Percentiles rank a stretch among this genome's conserved stretches.
Evolutionary conservation across 2,797 vertebrate species (phyloP).

Genomic region (Thaleichthys pacificus): DNA sequence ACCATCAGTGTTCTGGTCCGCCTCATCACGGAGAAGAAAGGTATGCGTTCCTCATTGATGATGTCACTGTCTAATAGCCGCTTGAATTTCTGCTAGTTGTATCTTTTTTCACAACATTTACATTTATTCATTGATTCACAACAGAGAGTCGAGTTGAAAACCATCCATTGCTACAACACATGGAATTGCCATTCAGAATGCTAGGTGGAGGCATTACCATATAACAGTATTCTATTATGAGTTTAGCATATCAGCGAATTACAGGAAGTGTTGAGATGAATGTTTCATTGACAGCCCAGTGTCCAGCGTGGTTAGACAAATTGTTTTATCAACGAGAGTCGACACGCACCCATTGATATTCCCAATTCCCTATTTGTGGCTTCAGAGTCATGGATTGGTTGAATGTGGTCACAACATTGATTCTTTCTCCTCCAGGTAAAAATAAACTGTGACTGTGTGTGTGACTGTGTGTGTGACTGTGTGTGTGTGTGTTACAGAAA

Average conservation of each 20-base stretch:
- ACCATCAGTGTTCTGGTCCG: conserved; percentile 93
- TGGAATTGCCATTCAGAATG: no score
- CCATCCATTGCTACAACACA: no score
- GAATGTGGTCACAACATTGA: neutral
- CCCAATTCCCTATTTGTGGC: neutral
- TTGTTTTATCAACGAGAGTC: no score
- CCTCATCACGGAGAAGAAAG: conserved; percentile 95
- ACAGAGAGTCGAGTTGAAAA: no score
- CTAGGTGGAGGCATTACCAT: no score
- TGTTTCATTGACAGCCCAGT: neutral
- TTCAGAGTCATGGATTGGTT: neutral
- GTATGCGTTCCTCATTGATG: conserved; percentile 56
- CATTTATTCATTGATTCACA: no score
- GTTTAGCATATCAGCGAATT: neutral
- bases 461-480: neutral
- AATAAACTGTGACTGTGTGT: neutral
- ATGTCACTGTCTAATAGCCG: neutral
- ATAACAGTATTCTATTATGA: neutral
- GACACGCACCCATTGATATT: neutral
- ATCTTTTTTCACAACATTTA: neutral
- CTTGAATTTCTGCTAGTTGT: neutral
- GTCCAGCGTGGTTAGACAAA: no score
- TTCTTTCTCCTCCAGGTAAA: neutral
- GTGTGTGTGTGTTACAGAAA: conserved; percentile 75
- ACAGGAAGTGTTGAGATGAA: neutral